Evolutionary conservation across 2,888 invertebrate genomes (phyloP).

Genomic region (Eretmocerus hayati): DNA sequence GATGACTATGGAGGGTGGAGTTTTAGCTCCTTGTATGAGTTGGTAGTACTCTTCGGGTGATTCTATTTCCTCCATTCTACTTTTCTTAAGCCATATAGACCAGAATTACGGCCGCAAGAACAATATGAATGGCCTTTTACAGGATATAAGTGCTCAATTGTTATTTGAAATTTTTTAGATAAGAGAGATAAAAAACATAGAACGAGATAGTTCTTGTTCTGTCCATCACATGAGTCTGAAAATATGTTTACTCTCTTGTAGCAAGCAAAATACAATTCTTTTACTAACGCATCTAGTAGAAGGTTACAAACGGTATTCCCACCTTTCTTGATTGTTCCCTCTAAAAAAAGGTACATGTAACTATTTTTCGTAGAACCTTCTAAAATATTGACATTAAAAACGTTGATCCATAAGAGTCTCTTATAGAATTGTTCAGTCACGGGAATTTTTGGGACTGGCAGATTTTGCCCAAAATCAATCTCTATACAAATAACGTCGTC

Average conservation of each 20-base stretch:
- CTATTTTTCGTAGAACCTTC: slow-evolving; percentile 43
- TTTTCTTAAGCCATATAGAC: slow-evolving; percentile 17
- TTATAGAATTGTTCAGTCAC: slow-evolving; percentile 18
- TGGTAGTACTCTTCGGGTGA: slow-evolving; percentile 12
- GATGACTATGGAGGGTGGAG: slow-evolving; percentile 14
- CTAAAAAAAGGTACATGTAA: slow-evolving; percentile 24
- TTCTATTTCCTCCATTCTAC: slow-evolving; percentile 17
- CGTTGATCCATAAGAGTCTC: slow-evolving; percentile 10
- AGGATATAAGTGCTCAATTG: slow-evolving; percentile 20
- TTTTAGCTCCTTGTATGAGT: slow-evolving; percentile 9
- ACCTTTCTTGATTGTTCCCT: slow-evolving; percentile 22
- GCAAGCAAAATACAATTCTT: background rate
- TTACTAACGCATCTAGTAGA: slow-evolving; percentile 15
- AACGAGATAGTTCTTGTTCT: slow-evolving; percentile 21
- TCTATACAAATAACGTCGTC: slow-evolving; percentile 10
- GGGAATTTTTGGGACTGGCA: slow-evolving; percentile 19
- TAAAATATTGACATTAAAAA: slow-evolving; percentile 21
- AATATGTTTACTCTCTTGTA: slow-evolving; percentile 21
- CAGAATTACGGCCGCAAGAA: slow-evolving; percentile 20
- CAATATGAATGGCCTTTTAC: slow-evolving; percentile 24
- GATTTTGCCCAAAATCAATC: slow-evolving; percentile 19
- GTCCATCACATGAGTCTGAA: slow-evolving; percentile 41
- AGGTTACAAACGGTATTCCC: slow-evolving; percentile 23
- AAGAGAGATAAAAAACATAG: slow-evolving; percentile 17
- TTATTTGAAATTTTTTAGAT: slow-evolving; percentile 9